Percentiles rank a stretch among this genome's conserved stretches.
Conservation (phyloP, 2,797 vertebrate genomes). For the Poecilia velifera region DNA sequence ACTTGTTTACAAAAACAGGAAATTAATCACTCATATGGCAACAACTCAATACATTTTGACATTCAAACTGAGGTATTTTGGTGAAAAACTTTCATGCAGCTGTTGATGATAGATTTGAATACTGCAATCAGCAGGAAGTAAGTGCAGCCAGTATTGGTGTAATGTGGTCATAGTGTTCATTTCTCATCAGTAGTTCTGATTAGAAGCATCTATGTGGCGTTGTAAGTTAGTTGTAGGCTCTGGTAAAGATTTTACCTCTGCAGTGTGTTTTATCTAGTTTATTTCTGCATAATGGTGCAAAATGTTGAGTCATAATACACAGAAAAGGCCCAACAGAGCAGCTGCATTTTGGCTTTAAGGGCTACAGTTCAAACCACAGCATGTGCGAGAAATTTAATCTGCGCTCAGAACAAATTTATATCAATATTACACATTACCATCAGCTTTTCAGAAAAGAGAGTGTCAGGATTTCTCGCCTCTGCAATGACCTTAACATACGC, state of each 20-base stretch:
- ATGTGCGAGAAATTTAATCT: neutral
- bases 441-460: neutral
- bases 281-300: neutral
- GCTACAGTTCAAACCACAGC: neutral
- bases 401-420: neutral
- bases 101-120: neutral
- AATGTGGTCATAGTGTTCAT: neutral
- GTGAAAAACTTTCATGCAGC: neutral
- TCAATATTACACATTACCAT: neutral
- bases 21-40: neutral
- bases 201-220: neutral
- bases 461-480: neutral
- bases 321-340: neutral
- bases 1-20: neutral
- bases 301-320: conserved; percentile 1
- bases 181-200: neutral
- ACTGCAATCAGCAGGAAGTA: neutral
- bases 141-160: neutral
- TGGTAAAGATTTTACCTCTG: neutral
- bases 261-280: neutral
- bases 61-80: neutral
- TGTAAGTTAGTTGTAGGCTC: neutral
- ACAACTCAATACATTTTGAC: neutral
- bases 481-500: neutral
- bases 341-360: neutral